Percentiles rank a stretch among this genome's conserved stretches.
These are phyloP conservation scores for Ovis aries DNA, from an alignment of 2,113 vertebrate genomes.

Conservation along the genomic window DNA sequence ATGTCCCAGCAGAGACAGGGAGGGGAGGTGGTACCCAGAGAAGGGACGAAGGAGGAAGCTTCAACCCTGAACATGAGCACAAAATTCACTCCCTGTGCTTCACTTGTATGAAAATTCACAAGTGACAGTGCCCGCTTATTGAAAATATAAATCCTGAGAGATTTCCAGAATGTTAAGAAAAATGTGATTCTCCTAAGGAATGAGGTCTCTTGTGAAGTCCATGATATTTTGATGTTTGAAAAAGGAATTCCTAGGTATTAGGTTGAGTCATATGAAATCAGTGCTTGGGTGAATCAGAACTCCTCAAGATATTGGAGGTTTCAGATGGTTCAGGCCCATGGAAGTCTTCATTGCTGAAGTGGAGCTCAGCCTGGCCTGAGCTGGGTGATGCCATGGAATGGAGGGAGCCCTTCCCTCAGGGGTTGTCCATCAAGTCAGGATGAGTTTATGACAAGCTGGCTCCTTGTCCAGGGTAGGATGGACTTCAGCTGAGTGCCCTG, in stretches of 20 bases:
- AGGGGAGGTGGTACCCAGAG: rapidly evolving
- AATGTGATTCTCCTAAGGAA: background rate
- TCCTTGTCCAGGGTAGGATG: rapidly evolving
- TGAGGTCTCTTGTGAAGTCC: background rate
- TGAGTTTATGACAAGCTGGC: rapidly evolving
- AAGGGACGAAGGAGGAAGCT: rapidly evolving
- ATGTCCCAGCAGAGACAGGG: rapidly evolving
- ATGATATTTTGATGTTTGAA: background rate
- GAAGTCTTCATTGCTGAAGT: rapidly evolving
- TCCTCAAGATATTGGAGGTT: rapidly evolving
- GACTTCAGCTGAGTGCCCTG: rapidly evolving
- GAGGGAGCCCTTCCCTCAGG: background rate
- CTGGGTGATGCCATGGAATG: rapidly evolving
- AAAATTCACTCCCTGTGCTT: too few relatives aligned
- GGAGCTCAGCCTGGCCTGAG: too few relatives aligned
- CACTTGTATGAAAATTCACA: background rate
- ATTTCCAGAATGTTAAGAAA: background rate
- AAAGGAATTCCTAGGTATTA: background rate
- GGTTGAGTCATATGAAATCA: rapidly evolving
- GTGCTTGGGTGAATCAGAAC: rapidly evolving
- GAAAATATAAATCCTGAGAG: background rate
- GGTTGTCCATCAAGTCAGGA: rapidly evolving
- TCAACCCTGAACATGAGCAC: background rate
- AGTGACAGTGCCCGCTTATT: too few relatives aligned
- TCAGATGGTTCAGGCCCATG: rapidly evolving